Evolutionary conservation across 2,797 vertebrate species (phyloP).

Genomic region (Pseudochirops corinnae): DNA sequence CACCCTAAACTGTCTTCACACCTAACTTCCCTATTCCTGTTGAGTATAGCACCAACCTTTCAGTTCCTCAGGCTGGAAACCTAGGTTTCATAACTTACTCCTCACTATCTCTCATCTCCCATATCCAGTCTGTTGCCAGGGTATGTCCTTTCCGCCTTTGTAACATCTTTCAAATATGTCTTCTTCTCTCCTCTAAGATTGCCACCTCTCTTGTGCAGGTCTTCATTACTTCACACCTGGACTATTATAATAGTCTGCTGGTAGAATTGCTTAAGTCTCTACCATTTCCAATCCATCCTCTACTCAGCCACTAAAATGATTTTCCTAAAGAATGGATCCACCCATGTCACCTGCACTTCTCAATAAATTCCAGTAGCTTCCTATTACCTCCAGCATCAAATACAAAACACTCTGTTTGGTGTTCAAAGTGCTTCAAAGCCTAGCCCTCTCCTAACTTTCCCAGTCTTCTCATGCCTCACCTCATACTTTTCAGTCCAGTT

Average conservation of each 20-base stretch:
- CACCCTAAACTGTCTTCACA: too few species aligned
- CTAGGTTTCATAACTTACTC: too few species aligned
- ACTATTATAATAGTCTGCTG: not conserved
- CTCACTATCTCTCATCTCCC: not conserved
- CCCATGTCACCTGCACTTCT: not conserved
- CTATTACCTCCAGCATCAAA: not conserved
- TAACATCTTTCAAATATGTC: not conserved
- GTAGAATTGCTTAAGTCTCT: not conserved
- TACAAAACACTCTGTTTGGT: not conserved
- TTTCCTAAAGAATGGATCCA: not conserved
- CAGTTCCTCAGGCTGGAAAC: too few species aligned
- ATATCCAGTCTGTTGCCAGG: not conserved
- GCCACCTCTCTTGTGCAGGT: not conserved
- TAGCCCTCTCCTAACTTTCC: too few species aligned
- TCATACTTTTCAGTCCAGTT: not conserved
- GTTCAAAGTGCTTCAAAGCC: not conserved
- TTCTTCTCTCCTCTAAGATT: not conserved
- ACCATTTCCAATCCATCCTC: not conserved
- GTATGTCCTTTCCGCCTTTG: not conserved
- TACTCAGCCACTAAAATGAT: not conserved
- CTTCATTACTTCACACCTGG: not conserved
- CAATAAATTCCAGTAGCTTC: not conserved
- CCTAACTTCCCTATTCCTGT: too few species aligned
- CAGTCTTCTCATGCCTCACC: not conserved
- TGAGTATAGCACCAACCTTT: too few species aligned